Percentiles rank a stretch among this genome's conserved stretches.
These are phyloP conservation scores for Argentina silus DNA, from an alignment of 2,797 vertebrate species.

Conservation along the genomic window DNA sequence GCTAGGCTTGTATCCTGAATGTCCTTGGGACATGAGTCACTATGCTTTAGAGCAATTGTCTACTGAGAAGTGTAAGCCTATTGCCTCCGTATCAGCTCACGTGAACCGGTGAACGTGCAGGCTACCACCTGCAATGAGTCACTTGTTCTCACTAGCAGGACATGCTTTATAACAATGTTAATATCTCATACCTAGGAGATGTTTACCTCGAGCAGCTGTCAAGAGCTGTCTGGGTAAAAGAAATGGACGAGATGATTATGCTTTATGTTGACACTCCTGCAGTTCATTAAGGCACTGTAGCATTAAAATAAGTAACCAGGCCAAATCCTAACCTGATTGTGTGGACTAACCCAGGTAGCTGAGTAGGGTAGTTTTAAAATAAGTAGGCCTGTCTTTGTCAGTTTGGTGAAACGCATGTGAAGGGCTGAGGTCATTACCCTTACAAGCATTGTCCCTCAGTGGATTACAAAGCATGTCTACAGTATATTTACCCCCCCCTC, in stretches of 20 bases:
- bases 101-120: not conserved
- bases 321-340: not conserved
- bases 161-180: not conserved
- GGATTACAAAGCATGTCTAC: slow-evolving; percentile 40
- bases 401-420: not conserved
- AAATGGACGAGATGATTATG: no score
- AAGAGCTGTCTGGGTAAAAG: no score
- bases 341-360: not conserved
- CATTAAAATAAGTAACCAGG: not conserved
- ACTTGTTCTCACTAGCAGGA: not conserved
- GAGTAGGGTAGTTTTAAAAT: not conserved
- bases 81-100: not conserved
- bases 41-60: slow-evolving; percentile 3
- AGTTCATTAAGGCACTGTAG: not conserved
- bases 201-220: no score
- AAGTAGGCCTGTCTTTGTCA: not conserved
- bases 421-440: not conserved
- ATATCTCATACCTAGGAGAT: no score
- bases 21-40: not conserved
- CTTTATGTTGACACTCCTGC: not conserved
- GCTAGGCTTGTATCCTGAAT: not conserved
- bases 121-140: not conserved
- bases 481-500: slow-evolving; percentile 19
- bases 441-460: not conserved
- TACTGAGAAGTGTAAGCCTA: not conserved